These are phyloP conservation scores for Agriopis marginaria DNA, from an alignment of 2,888 invertebrate species.

Conservation along the genomic window DNA sequence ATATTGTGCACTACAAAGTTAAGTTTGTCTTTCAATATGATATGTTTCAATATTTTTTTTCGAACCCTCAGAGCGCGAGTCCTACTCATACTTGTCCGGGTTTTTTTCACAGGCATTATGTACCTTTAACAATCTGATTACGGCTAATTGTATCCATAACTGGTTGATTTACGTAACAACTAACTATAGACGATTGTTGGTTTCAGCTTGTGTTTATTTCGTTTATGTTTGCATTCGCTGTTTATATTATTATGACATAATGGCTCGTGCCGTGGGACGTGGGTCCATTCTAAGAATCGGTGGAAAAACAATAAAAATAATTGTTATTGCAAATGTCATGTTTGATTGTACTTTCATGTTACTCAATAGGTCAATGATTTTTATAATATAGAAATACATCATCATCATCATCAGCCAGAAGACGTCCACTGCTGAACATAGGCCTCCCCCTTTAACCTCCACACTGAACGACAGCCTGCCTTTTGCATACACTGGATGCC, in stretches of 20 bases:
- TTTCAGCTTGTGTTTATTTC: conserved; percentile 11
- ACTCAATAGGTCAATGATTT: conserved; percentile 22
- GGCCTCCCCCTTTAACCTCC: too few species aligned
- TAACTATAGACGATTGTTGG: conserved; percentile 38
- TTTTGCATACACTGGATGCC: too few species aligned
- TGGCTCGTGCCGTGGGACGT: not conserved
- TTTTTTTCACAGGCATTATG: conserved; percentile 25
- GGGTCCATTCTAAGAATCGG: not conserved
- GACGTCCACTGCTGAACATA: too few species aligned
- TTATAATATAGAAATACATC: not conserved
- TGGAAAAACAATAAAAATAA: conserved; percentile 10
- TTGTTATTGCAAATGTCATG: conserved; percentile 7
- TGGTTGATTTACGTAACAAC: conserved; percentile 45
- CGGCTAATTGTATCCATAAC: conserved; percentile 52
- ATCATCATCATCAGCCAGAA: too few species aligned
- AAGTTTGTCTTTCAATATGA: too few species aligned
- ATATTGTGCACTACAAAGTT: too few species aligned
- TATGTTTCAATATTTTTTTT: too few species aligned
- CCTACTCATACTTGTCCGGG: not conserved
- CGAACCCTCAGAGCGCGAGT: too few species aligned
- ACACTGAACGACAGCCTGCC: too few species aligned
- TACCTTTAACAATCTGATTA: conserved; percentile 42
- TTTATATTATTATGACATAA: conserved; percentile 22
- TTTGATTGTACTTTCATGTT: conserved; percentile 7
- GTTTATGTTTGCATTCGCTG: not conserved